phyloP scores from a whole-genome alignment of 53 echinoderm and acorn worm genomes.

The Actinopyga echinites region DNA sequence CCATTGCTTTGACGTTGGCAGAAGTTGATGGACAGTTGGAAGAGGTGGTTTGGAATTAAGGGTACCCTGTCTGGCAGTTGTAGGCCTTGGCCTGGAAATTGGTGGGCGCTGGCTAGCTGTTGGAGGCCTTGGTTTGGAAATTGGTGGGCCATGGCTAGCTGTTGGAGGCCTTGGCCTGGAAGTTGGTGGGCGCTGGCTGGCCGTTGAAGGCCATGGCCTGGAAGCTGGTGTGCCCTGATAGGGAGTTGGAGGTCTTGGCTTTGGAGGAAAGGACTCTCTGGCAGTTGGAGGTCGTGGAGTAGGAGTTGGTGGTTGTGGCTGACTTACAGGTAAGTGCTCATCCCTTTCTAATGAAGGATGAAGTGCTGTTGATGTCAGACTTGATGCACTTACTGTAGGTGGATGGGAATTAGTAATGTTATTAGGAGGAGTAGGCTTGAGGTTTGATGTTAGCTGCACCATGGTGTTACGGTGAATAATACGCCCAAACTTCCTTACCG shows the following conservation, averaged over 20 bases:
- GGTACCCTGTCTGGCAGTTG: not conserved
- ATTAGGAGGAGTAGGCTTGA: slow-evolving; percentile 4
- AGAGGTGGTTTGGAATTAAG: not conserved
- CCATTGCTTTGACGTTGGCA: not conserved
- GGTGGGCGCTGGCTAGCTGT: not conserved
- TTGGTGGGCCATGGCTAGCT: not conserved
- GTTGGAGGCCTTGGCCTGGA: not conserved
- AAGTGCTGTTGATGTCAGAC: not conserved
- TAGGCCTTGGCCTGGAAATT: not conserved
- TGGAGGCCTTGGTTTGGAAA: not conserved
- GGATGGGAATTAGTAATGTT: slow-evolving; percentile 6
- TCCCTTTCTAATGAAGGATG: not conserved
- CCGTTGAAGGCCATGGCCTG: not conserved
- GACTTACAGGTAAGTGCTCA: not conserved
- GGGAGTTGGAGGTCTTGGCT: not conserved
- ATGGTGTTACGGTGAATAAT: not conserved
- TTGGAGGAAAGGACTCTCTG: not conserved
- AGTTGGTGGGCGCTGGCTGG: not conserved
- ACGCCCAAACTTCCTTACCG: slow-evolving; percentile 8
- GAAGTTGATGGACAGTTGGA: not conserved
- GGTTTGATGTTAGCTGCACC: not conserved
- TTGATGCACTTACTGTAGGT: not conserved
- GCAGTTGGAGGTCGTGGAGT: not conserved
- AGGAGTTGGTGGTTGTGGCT: slow-evolving; percentile 5
- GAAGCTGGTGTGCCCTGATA: not conserved